phyloP scores from a whole-genome alignment of 2,888 invertebrate species.

The Zonitis immaculata region DNA sequence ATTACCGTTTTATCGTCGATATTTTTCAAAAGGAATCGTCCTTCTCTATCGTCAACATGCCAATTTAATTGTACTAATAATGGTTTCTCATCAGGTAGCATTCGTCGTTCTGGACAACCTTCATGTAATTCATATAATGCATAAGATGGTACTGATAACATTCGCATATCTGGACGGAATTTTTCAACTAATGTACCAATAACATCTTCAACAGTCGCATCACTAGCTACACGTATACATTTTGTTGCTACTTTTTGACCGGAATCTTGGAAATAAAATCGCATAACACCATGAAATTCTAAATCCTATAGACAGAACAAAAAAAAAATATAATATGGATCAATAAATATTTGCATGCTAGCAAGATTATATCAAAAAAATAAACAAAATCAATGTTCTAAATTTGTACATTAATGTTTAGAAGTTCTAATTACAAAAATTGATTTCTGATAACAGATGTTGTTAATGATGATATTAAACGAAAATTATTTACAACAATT shows the following conservation, averaged over 20 bases:
- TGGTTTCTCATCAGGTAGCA: slow-evolving; percentile 91
- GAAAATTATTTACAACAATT: background rate
- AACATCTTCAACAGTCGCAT: slow-evolving; percentile 93
- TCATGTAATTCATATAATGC: slow-evolving; percentile 69
- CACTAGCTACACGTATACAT: slow-evolving; percentile 96
- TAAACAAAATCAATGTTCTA: background rate
- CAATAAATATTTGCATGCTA: slow-evolving; percentile 1
- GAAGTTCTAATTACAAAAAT: too few relatives aligned
- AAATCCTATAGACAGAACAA: slow-evolving; percentile 64
- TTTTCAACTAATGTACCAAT: slow-evolving; percentile 97
- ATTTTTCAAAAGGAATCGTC: slow-evolving; percentile 89
- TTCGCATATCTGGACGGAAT: slow-evolving; percentile 98
- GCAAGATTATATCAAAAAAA: background rate
- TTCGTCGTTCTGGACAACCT: slow-evolving; percentile 72
- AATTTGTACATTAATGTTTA: too few relatives aligned
- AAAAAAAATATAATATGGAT: background rate
- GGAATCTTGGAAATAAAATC: slow-evolving; percentile 99
- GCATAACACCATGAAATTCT: slow-evolving; percentile 99
- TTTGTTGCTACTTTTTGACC: slow-evolving; percentile 98
- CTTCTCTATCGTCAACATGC: slow-evolving; percentile 98
- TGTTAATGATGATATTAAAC: slow-evolving; percentile 4
- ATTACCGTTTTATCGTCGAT: slow-evolving; percentile 79
- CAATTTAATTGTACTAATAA: slow-evolving; percentile 96
- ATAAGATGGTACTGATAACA: slow-evolving; percentile 75
- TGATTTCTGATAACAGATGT: slow-evolving; percentile 1